Base-by-base conservation (phyloP, 2,888 invertebrate genomes). In the Atethmia centrago region DNA sequence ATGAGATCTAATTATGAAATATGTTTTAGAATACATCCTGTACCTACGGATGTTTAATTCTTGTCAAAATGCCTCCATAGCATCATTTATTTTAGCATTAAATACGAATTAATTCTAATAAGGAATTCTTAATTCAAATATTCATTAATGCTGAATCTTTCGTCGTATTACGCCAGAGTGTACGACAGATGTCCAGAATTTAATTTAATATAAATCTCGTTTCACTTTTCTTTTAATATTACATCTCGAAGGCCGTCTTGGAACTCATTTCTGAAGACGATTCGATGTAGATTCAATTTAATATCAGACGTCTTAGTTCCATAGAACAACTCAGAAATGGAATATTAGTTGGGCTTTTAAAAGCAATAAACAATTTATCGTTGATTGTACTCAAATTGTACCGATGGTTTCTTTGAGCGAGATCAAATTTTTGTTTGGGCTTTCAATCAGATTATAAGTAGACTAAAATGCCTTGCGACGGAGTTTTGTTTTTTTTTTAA, bases 161-260 rank as follows among this genome's bases (percentile, higher is more conserved):
- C 85, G 91, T 90, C 90, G 88, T 89, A 91, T 91, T 86, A 89
- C 88, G 88, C 88, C 82, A 84, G 87, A 88, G 88, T 92, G 92
- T 93, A 93, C 94, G 92, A 93, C 94, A 95, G 94, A 94, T 95
- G 95, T 95, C 94, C 93, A 88, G 90, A 92, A 93, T 93, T 94
- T 93, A 93, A 95, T 94, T 94, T 94, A 92, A 94, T 92, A 92
- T 92, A 89, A 92, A 88, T 86, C 89, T 87, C 90, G 91, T 92
- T 91, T 91, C 87, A 92, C 90, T 93, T 92, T 55, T 94, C 93
- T 94, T 94, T 94, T 91, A 92, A 93, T 93, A 93, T 94, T 85
- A 93, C 90, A 92, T 91, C 90, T 87, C 86, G 87, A 87, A 91
- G 86, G 88, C 85, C 87, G 87, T 76, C 84, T 71, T 77, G 73